phyloP scores from a whole-genome alignment of 2,113 vertebrate species.

The Nesogale talazaci region DNA sequence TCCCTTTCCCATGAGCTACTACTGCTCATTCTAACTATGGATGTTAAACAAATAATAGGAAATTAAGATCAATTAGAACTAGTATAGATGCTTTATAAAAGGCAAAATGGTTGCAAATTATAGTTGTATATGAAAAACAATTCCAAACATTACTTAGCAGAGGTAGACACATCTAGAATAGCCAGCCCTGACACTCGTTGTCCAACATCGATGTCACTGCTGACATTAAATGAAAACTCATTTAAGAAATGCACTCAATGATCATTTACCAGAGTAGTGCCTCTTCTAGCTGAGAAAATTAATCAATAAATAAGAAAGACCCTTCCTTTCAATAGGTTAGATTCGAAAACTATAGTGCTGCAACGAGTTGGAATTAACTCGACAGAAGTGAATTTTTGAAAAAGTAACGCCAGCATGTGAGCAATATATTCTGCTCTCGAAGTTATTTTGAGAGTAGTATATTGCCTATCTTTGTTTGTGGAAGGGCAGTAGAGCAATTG shows the following conservation, averaged over 20 bases:
- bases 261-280: not conserved
- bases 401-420: not conserved
- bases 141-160: not conserved
- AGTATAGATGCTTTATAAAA: not conserved
- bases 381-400: too few relatives aligned
- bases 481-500: not conserved
- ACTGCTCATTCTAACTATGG: not conserved
- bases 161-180: not conserved
- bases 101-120: not conserved
- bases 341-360: not conserved
- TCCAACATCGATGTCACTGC: not conserved
- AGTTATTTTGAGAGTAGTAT: not conserved
- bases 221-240: not conserved
- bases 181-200: not conserved
- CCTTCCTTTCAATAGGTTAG: not conserved
- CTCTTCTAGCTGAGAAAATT: not conserved
- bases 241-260: not conserved
- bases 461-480: not conserved
- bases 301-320: not conserved
- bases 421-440: not conserved
- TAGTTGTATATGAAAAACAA: slow-evolving; percentile 10
- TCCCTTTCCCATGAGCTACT: slow-evolving; percentile 3
- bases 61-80: not conserved
- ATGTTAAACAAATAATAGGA: not conserved
- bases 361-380: too few relatives aligned